Evolutionary conservation across 2,113 vertebrate species (phyloP), one percentile per base, ranked within the genome.

Genomic region (Pampusana beccarii): DNA sequence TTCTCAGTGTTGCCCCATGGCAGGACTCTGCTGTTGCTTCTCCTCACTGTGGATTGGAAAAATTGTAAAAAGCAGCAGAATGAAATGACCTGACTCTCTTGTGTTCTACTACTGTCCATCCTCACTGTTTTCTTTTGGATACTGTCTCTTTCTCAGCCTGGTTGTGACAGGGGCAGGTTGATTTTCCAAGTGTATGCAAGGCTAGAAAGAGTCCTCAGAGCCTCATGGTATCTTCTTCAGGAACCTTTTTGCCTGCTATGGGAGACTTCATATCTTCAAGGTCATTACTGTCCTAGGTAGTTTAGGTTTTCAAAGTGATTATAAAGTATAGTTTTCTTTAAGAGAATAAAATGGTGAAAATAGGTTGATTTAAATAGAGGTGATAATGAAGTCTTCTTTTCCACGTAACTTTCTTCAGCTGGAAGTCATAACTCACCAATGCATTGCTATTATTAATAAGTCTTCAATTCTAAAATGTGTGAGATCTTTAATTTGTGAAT

Each of bases 331-430:
- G 33, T 8, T 94, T 73, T 85, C 34, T 78, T 88, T 64, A 56
- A 72, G 61, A 80, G 3, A 95, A 80, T 34, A 61, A 73, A 90
- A 78, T 71, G 42, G 40, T 71, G 71, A 92, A 80, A 90, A 78
- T 21, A 58, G 13, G 34, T 50, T 71, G 64, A 67, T 88, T 93
- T 92, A 94, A 94, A 88, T 36, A 83, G 67, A 94, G 26, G 24
- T 70, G 58, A 92, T 88, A 93, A 86, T 78, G 48, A 83, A 90
- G 18, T 53, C 67, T 16, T 85, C 54, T 80, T 79, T 93, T 83
- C 56, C 42, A 78, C 31, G 36, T 67, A 88, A 74, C 15, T 64
- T 92, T 86, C 64, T 93, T 88, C 33, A 60, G 7, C n/a, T 56
- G 36, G 40, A 92, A 92, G 28, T 34, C 48, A 53, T 75, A 88